phyloP scores from a whole-genome alignment of 2,797 vertebrate genomes.

The Lacerta agilis region DNA sequence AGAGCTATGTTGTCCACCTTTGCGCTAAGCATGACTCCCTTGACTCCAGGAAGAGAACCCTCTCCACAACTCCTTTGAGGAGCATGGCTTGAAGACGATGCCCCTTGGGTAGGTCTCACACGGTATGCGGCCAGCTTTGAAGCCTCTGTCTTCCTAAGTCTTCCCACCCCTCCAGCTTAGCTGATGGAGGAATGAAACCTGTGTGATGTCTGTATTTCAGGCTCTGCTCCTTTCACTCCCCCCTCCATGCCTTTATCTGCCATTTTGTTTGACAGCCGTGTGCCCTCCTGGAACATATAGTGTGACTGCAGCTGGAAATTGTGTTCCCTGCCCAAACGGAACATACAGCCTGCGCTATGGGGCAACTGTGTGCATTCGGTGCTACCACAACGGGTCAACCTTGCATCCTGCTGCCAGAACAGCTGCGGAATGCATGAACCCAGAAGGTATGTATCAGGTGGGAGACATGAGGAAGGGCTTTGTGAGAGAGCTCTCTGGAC shows the following conservation, averaged over 20 bases:
- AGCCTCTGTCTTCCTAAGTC: too few relatives aligned
- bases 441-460: background rate
- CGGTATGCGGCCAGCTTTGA: background rate
- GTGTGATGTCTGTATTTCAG: background rate
- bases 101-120: background rate
- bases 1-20: background rate
- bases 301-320: background rate
- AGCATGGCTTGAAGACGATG: background rate
- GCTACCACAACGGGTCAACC: background rate
- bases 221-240: background rate
- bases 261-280: slow-evolving; percentile 1
- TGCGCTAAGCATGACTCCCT: background rate
- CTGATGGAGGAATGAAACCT: background rate
- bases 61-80: background rate
- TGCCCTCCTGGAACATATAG: slow-evolving; percentile 35
- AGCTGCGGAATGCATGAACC: background rate
- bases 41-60: background rate
- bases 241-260: slow-evolving; percentile 1
- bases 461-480: background rate
- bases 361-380: background rate
- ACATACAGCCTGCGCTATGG: slow-evolving; percentile 1
- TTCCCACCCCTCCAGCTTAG: background rate
- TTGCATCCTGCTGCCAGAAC: slow-evolving; percentile 13
- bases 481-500: background rate
- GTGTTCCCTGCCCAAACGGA: slow-evolving; percentile 16